Evolutionary conservation across 2,888 invertebrate species (phyloP).

Genomic region (Meiosimyza platycephala): DNA sequence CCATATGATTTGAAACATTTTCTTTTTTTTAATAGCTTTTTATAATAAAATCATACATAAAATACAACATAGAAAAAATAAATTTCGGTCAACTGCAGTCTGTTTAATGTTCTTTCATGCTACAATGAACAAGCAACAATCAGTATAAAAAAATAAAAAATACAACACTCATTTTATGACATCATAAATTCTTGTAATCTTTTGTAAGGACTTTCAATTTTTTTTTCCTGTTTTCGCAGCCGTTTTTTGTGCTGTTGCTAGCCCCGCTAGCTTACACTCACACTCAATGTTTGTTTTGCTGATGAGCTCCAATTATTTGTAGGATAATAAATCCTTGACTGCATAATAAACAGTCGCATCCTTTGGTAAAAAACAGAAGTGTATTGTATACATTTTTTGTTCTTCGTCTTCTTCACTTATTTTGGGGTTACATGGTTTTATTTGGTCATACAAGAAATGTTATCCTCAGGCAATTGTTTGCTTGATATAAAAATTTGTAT

Average conservation of each 20-base stretch:
- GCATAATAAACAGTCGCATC: conserved; percentile 9
- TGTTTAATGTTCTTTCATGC: not conserved
- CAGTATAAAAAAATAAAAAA: too few relatives aligned
- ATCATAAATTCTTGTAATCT: conserved; percentile 3
- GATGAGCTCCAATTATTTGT: conserved; percentile 17
- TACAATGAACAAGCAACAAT: not conserved
- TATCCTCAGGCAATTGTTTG: too few relatives aligned
- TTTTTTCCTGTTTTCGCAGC: not conserved
- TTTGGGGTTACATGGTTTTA: not conserved
- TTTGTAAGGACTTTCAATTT: not conserved
- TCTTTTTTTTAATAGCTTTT: too few relatives aligned
- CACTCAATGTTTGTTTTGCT: not conserved
- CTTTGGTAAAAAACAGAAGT: not conserved
- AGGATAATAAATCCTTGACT: conserved; percentile 19
- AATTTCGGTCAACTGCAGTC: too few relatives aligned
- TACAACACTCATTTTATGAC: not conserved
- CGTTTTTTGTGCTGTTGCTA: not conserved
- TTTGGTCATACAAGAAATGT: too few relatives aligned
- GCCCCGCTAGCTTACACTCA: too few relatives aligned
- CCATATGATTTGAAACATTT: too few relatives aligned
- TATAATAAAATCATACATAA: too few relatives aligned
- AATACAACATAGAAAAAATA: too few relatives aligned
- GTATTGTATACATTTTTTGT: not conserved
- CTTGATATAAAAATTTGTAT: too few relatives aligned
- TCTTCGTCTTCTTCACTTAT: not conserved